Base-by-base conservation (phyloP, 1,140 invertebrate genomes). In the Scaptomyza montana region DNA sequence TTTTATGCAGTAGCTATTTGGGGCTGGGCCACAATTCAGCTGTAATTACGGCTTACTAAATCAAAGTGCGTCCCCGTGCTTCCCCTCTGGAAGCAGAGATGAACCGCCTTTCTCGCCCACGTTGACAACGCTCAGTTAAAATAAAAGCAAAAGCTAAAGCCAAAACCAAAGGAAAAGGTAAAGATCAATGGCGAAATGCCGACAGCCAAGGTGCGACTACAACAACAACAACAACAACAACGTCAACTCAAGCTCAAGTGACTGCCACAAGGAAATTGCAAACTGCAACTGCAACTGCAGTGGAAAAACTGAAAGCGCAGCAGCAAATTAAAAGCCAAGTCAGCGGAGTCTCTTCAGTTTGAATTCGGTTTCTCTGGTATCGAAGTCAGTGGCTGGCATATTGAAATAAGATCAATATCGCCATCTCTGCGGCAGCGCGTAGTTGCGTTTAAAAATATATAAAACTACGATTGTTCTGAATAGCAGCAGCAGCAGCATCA, bases 391-490 rank as follows among this genome's bases (percentile, higher is more conserved):
- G 59, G 70, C 46, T 82, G 84, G 77, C 84, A 89, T 87, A 87
- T 87, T 87, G 79, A 89, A 87, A 87, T 89, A 89, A 87, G 84
- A 87, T 87, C 84, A 89, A 89, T 87, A 87, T 87, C 84, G 82
- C 78, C 33, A 36, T 3, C 33, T 70, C 59, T 74, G 69, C 30
- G 73, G 84, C 82, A 79, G 84, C 79, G 84, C 84, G 84, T 87
- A 89, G 75, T 85, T 85, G 81, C 81, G 78, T 81, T 85, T 86
- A 85, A 70, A 86, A 86, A 36, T 36, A 36, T 36, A 36, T 36
- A 36, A 2, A 80, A 68, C 77, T 86, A 78, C 77, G 77, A 86
- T 85, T 85, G 81, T 80, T 78, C 63, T 74, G 74, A 61, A 50
- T 77, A 78, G 19, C 57, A 57, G 9, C 50, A 54, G 12, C 68